A percentile compares a stretch with the other conserved stretches of the same genome.
Conservation (phyloP, 1,140 invertebrate species). For the Meloidogyne floridensis region DNA sequence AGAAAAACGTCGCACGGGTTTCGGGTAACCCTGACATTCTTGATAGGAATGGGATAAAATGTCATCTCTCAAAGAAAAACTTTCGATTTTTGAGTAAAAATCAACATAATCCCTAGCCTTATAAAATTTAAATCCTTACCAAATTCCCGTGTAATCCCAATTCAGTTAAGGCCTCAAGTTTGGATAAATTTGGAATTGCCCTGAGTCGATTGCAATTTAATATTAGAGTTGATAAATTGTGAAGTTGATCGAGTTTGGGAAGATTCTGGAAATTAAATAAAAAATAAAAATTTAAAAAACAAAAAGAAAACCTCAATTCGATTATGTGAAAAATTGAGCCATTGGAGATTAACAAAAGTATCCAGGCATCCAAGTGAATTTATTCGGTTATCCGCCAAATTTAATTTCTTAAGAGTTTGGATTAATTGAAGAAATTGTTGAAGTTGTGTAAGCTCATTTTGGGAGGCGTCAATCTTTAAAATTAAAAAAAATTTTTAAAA, state of each 20-base stretch:
- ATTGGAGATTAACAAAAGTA: slow-evolving; percentile 17
- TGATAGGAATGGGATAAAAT: too few relatives aligned
- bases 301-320: slow-evolving; percentile 28
- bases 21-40: too few relatives aligned
- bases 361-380: slow-evolving; percentile 16
- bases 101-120: too few relatives aligned
- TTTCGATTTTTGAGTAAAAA: too few relatives aligned
- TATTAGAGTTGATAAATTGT: slow-evolving; percentile 6
- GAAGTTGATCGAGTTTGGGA: slow-evolving; percentile 25
- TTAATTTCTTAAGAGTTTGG: not conserved
- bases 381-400: slow-evolving; percentile 32
- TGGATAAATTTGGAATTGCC: slow-evolving; percentile 24
- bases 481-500: not conserved
- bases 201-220: slow-evolving; percentile 30
- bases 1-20: too few relatives aligned
- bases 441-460: slow-evolving; percentile 31
- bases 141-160: slow-evolving; percentile 32
- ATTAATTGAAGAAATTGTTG: slow-evolving; percentile 13
- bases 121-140: not conserved
- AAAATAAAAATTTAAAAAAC: not conserved
- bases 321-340: slow-evolving; percentile 31
- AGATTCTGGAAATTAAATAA: not conserved
- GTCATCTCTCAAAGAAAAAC: too few relatives aligned
- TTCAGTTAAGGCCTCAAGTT: not conserved
- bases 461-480: slow-evolving; percentile 30